Conservation (phyloP, 2,113 vertebrate genomes). For the Amblyopsis rosae region DNA sequence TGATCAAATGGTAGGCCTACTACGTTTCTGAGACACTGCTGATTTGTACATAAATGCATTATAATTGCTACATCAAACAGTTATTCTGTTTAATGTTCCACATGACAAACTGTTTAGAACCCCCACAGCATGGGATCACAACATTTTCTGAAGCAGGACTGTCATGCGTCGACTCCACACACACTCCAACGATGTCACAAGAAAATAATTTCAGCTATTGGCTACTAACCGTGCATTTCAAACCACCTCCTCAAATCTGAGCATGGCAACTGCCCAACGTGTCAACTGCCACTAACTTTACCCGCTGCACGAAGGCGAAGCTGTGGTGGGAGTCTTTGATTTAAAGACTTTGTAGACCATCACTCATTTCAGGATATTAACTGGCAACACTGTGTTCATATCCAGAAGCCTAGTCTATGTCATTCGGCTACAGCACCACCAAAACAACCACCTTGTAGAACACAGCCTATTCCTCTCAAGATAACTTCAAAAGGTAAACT, state of each 20-base stretch:
- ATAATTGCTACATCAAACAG: not conserved
- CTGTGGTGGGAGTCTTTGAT: not conserved
- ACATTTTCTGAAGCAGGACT: not conserved
- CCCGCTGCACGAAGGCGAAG: constrained; percentile 29
- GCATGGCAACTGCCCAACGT: constrained; percentile 33
- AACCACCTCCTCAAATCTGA: constrained; percentile 24
- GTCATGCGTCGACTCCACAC: not conserved
- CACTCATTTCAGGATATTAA: not conserved
- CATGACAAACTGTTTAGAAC: not conserved
- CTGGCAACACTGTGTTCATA: not conserved
- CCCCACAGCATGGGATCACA: not conserved
- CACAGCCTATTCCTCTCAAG: not conserved
- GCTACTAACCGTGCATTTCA: constrained; percentile 1
- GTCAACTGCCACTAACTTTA: constrained; percentile 22
- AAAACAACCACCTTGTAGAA: not conserved
- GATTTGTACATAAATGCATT: not conserved
- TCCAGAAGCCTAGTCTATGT: not conserved
- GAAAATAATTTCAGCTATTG: too few species aligned
- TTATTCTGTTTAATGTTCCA: not conserved
- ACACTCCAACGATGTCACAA: too few species aligned
- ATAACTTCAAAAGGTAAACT: not conserved
- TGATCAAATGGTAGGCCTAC: constrained; percentile 13
- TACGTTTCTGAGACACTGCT: not conserved
- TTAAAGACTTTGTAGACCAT: not conserved
- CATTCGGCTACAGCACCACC: not conserved